Conservation (phyloP, 2,797 vertebrate species). For the Acestrorhynchus altus region DNA sequence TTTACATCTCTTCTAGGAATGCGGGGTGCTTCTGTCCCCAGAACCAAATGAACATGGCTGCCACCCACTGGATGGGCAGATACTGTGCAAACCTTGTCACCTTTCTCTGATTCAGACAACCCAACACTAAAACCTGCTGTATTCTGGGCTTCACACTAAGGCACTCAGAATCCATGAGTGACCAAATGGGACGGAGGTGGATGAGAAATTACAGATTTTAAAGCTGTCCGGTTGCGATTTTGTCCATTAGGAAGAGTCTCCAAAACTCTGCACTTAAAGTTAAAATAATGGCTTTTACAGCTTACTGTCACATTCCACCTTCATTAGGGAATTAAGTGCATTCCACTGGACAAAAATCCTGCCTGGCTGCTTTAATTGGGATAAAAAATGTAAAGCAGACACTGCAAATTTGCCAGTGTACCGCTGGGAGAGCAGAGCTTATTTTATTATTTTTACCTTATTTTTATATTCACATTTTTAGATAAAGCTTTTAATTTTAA, state of each 20-base stretch:
- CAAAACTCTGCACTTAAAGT: too few species aligned
- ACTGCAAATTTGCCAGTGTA: slow-evolving; percentile 10
- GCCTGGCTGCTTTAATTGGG: background rate
- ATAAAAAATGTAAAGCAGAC: background rate
- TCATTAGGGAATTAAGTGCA: background rate
- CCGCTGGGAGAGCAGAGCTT: background rate
- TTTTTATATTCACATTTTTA: slow-evolving; percentile 18
- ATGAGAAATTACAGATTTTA: background rate
- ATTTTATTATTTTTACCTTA: background rate
- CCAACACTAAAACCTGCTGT: slow-evolving; percentile 61
- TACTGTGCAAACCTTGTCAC: slow-evolving; percentile 91
- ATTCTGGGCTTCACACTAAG: background rate
- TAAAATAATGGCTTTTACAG: background rate
- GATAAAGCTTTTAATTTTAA: background rate
- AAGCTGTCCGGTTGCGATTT: background rate
- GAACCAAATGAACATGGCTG: slow-evolving; percentile 90
- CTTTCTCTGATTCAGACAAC: slow-evolving; percentile 69
- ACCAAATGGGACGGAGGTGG: background rate
- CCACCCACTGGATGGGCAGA: slow-evolving; percentile 84
- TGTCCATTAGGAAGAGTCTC: background rate
- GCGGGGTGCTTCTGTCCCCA: slow-evolving; percentile 81
- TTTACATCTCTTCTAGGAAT: slow-evolving; percentile 75
- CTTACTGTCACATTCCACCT: background rate
- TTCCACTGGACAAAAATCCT: background rate
- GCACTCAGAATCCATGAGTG: background rate